Base-by-base conservation (phyloP, 2,113 vertebrate genomes). In the Xenus cinereus region DNA sequence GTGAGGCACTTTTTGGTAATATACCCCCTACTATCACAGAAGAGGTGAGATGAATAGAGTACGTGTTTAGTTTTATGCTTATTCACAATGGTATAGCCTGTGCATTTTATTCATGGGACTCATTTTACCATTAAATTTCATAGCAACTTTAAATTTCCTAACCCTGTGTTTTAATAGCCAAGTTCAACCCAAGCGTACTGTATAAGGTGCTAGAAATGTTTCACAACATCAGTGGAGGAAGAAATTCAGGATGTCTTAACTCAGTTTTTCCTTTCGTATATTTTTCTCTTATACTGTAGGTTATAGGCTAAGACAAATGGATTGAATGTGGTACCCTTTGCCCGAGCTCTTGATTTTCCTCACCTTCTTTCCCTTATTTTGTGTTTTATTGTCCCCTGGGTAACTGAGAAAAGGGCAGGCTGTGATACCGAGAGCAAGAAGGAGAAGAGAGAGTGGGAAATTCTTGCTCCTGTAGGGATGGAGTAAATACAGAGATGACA, bases 41-140 rank as follows among this genome's bases (percentile, higher is more conserved):
- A 74, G 11, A 89, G 14, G 8, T 54, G 72, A 90, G 45, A 41
- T 77, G 48, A 88, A 80, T 62, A 41, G n/a, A 54, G 16, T 60
- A 51, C 2, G 0, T 77, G 32, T 67, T 93, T 89, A 73, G 59
- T 66, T 89, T 89, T 71, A 50, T 63, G 28, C 33, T 86, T 90
- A 33, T 84, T 93, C 68, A 87, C 24, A 86, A 27, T 63, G 7
- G 37, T 84, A 37, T 41, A 77, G 17, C 15, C 41, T 73, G 32
- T 93, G 60, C 28, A 69, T 86, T 93, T 93, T 90, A 77, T 92
- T 89, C 10, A 39, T 46, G 30, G 30, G 14, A 81, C 59, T 74
- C 32, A n/a, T 63, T 90, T 91, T 84, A 45, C 46, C 30, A 35
- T 83, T 90, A 59, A 87, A 87, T 89, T 92, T 93, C 76, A 91